Evolutionary conservation across 2,113 vertebrate genomes (phyloP).

Genomic region (Centropus bengalensis): DNA sequence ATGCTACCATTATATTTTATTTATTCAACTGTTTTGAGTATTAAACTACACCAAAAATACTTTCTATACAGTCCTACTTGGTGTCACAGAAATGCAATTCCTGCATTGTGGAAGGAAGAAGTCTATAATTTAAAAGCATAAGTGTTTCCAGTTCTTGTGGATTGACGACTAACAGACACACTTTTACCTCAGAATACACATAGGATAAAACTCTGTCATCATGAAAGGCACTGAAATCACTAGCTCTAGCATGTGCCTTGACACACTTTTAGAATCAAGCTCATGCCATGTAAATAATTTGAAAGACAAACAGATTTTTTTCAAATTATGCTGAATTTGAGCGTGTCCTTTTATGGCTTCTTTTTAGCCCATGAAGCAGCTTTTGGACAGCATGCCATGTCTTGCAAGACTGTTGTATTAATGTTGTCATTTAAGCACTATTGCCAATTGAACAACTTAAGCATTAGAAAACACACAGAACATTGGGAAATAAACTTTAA

Average conservation of each 20-base stretch:
- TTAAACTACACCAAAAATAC: not conserved
- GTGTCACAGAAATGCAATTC: not conserved
- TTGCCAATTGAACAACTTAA: not conserved
- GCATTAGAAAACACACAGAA: constrained; percentile 1
- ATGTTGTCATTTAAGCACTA: constrained; percentile 4
- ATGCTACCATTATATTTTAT: not conserved
- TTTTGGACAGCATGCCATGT: not conserved
- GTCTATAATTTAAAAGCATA: not conserved
- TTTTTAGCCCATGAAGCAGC: constrained; percentile 10
- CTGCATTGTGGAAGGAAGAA: not conserved
- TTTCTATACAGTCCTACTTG: not conserved
- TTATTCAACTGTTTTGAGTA: not conserved
- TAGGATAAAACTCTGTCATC: not conserved
- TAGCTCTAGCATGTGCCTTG: not conserved
- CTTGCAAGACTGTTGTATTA: not conserved
- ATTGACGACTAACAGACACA: not conserved
- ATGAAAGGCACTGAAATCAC: not conserved
- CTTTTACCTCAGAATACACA: not conserved
- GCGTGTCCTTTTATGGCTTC: constrained; percentile 7
- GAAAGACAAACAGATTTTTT: not conserved
- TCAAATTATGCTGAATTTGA: not conserved
- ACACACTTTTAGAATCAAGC: not conserved
- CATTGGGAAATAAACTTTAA: not conserved
- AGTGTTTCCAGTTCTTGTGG: not conserved
- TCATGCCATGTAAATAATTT: not conserved